A percentile compares a stretch with the other conserved stretches of the same genome.
phyloP scores from a whole-genome alignment of 2,888 invertebrate genomes.

The Mamestra brassicae region DNA sequence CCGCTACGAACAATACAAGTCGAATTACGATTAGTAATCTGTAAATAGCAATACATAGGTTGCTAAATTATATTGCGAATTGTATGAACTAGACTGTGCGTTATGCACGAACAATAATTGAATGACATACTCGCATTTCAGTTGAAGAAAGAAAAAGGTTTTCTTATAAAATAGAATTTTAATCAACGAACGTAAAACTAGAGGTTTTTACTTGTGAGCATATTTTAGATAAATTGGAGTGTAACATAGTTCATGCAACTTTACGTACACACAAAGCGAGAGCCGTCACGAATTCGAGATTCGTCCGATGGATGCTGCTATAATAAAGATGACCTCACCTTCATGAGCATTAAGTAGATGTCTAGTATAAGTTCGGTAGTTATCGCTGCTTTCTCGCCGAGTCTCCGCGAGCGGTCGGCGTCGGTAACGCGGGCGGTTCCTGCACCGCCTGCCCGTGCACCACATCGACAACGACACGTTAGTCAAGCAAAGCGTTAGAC shows the following conservation, averaged over 20 bases:
- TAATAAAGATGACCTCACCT: conserved; percentile 55
- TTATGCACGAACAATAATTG: conserved; percentile 45
- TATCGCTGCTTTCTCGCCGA: conserved; percentile 85
- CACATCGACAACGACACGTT: conserved; percentile 61
- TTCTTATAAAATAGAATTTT: not conserved
- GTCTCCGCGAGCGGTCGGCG: conserved; percentile 83
- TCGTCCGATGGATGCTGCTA: conserved; percentile 1
- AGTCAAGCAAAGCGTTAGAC: conserved; percentile 66
- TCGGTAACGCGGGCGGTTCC: conserved; percentile 80
- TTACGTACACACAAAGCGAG: conserved; percentile 13
- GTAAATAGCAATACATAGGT: not conserved
- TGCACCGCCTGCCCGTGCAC: conserved; percentile 78
- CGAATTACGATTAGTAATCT: not conserved
- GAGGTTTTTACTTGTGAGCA: not conserved
- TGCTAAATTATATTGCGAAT: conserved; percentile 11
- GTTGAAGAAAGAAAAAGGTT: conserved; percentile 1
- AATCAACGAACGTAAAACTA: not conserved
- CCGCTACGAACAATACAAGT: not conserved
- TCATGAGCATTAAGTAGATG: conserved; percentile 72
- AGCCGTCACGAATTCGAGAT: not conserved
- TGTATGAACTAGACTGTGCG: not conserved
- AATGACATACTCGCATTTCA: conserved; percentile 1
- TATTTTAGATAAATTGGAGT: not conserved
- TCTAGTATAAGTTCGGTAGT: conserved; percentile 73
- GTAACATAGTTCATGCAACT: not conserved